Evolutionary conservation across 2,888 invertebrate species (phyloP).

Genomic region (Argyra leucocephala): DNA sequence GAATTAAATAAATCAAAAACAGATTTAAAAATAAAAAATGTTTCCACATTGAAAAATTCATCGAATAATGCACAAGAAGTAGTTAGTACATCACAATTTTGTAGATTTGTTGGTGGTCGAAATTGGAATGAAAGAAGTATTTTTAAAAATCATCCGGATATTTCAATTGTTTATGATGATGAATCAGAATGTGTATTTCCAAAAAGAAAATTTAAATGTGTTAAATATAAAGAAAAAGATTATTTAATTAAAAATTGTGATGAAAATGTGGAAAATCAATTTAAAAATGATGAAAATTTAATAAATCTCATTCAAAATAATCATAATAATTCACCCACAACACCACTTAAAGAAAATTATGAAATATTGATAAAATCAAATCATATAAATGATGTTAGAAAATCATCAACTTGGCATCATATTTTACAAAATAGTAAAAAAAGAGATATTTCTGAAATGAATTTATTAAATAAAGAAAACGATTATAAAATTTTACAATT

Average conservation of each 20-base stretch:
- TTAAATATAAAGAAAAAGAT: not conserved
- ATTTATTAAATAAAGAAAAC: too few relatives aligned
- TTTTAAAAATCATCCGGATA: not conserved
- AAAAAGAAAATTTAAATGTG: not conserved
- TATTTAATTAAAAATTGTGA: not conserved
- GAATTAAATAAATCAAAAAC: not conserved
- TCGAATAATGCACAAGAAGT: not conserved
- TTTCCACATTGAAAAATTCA: too few relatives aligned
- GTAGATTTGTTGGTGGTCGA: not conserved
- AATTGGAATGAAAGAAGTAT: not conserved
- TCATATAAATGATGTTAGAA: not conserved
- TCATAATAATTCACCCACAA: not conserved
- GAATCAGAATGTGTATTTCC: not conserved
- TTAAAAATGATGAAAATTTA: not conserved
- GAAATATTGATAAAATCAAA: not conserved
- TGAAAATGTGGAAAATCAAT: not conserved
- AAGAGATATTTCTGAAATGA: not conserved
- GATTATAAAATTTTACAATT: not conserved
- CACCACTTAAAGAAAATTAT: not conserved
- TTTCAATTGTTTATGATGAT: not conserved
- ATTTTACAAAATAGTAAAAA: not conserved
- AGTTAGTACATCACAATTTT: not conserved
- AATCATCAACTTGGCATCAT: constrained; percentile 7
- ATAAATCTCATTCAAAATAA: not conserved
- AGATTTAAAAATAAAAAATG: not conserved